These are phyloP conservation scores for Pelagia noctiluca DNA, from an alignment of 30 jellyfish, hydroid and myxozoan genomes.

Conservation along the genomic window DNA sequence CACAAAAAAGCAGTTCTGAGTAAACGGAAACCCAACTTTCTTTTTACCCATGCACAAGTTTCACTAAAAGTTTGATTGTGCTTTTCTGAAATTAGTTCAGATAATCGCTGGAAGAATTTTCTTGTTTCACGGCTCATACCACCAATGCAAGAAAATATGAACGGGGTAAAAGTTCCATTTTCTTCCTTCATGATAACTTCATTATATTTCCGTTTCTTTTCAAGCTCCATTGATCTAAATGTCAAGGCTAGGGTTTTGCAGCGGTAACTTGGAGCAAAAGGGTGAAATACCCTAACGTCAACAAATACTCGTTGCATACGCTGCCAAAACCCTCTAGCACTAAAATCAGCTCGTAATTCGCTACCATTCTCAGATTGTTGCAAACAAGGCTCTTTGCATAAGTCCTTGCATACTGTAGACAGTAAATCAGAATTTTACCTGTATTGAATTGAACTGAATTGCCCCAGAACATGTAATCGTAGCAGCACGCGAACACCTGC, in stretches of 20 bases:
- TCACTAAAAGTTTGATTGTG: neutral
- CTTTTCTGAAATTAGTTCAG: neutral
- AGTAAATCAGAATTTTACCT: neutral
- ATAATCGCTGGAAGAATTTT: neutral
- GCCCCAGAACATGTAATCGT: no score
- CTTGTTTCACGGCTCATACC: neutral
- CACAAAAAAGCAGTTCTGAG: no score
- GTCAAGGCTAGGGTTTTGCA: neutral
- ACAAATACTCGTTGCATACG: neutral
- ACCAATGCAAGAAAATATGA: neutral
- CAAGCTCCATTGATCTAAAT: neutral
- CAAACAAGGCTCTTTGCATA: neutral
- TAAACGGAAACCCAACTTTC: no score
- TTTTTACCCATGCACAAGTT: neutral
- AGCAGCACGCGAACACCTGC: no score
- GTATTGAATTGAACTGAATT: no score
- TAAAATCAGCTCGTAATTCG: neutral
- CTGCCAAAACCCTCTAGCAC: conserved; percentile 6
- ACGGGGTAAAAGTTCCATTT: neutral
- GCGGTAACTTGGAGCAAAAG: neutral
- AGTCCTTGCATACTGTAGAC: neutral
- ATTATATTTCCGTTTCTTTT: neutral
- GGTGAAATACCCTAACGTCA: neutral
- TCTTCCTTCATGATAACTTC: neutral
- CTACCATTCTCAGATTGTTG: neutral